A percentile compares a stretch with the other conserved stretches of the same genome.
These are phyloP conservation scores for Kradibia gibbosae DNA, from an alignment of 1,140 invertebrate genomes.

Conservation along the genomic window DNA sequence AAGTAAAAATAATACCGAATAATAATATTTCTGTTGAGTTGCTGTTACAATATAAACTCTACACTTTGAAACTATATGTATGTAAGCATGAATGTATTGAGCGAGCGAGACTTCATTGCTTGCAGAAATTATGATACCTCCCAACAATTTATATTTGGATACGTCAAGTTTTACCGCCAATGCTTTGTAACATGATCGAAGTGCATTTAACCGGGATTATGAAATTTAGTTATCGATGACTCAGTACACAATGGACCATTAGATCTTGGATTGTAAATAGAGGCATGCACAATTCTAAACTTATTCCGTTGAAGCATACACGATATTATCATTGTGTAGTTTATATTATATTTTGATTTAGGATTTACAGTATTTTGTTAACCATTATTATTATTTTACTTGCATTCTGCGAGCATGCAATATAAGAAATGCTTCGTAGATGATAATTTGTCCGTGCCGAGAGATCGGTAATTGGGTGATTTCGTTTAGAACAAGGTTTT, in stretches of 20 bases:
- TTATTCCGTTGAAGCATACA: not conserved
- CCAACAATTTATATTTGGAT: not conserved
- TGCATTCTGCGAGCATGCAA: not conserved
- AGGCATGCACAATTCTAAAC: not conserved
- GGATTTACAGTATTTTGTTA: too few species aligned
- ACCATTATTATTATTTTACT: not conserved
- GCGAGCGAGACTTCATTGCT: not conserved
- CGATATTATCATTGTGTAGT: not conserved
- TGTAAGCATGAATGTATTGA: not conserved
- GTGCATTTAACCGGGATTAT: not conserved
- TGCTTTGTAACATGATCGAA: too few species aligned
- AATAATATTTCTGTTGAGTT: not conserved
- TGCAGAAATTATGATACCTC: not conserved
- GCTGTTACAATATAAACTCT: not conserved
- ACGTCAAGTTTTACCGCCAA: not conserved
- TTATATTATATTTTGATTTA: not conserved
- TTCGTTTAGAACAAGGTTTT: conserved; percentile 3
- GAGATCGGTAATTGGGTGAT: conserved; percentile 6
- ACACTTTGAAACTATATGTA: not conserved
- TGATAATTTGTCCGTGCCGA: not conserved
- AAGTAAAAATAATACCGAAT: not conserved
- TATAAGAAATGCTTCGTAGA: not conserved
- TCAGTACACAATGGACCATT: not conserved
- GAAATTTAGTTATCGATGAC: not conserved
- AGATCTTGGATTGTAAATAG: not conserved